Evolutionary conservation across 2,113 vertebrate species (phyloP), one percentile per base, ranked within the genome.

Genomic region (Poecile atricapillus): DNA sequence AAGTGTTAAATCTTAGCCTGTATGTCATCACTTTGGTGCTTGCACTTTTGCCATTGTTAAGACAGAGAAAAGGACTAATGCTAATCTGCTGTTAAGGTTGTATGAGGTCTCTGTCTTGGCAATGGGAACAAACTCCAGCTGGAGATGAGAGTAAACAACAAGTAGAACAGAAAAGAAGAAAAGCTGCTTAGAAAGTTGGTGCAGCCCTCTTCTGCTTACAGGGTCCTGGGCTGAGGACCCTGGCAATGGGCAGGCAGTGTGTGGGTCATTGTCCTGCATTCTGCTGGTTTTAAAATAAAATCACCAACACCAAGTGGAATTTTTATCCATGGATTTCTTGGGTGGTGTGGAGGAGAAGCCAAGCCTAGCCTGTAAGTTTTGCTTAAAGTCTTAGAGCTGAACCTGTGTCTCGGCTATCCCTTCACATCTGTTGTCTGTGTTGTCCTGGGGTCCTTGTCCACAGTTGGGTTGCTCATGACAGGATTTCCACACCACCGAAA

Each of bases 251-350:
- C 67, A 87, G 81, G 88, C 89, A 82, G 76, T 1, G 1, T 58
- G 63, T 93, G 77, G 89, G 43, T 94, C 60, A 5, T 95, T 96
- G 89, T 96, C 95, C 88, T 75, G 33, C 13, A 5, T 81, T 93
- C 88, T 95, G 89, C 84, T 6, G 0, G 79, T 81, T 94, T 73
- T 33, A 71, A 95, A 95, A 93, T 63, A 80, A 75, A 95, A 94
- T 96, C 73, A 50, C 70, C 85, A 62, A 69, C 93, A 81, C 47
- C 31, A 24, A 82, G 15, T 25, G 47, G 8, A 80, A 59, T 96
- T 97, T 88, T 95, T 96, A 95, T 92, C 21, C 10, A 46, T 84
- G 58, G n/a, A 71, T 96, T 96, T 93, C 77, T 96, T 82, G 93
- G 67, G 71, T 87, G 50, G 24, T 76, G 89, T 91, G 70, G 59